Percentiles rank a stretch among this genome's conserved stretches.
Evolutionary conservation across 1,140 invertebrate species (phyloP).

Genomic region (Fopius arisanus): DNA sequence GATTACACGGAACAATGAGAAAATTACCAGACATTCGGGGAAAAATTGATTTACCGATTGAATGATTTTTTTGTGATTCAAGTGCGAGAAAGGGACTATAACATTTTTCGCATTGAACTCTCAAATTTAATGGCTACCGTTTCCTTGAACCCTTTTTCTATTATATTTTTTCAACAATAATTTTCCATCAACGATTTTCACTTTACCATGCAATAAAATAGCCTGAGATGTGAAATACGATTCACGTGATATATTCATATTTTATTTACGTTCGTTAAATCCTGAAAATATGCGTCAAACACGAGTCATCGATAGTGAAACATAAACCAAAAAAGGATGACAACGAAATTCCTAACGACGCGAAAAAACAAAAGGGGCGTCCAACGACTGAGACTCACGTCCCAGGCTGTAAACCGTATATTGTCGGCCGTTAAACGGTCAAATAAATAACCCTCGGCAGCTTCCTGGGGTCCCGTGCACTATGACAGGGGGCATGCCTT

Average conservation of each 20-base stretch:
- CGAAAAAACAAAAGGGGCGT: constrained; percentile 7
- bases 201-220: background rate
- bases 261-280: constrained; percentile 2
- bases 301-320: constrained; percentile 3
- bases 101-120: no score
- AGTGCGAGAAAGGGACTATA: background rate
- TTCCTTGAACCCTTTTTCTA: background rate
- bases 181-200: background rate
- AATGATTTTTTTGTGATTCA: background rate
- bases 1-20: background rate
- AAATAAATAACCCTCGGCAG: constrained; percentile 44
- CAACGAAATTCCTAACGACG: constrained; percentile 3
- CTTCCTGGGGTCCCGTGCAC: constrained; percentile 32
- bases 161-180: background rate
- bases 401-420: constrained; percentile 31
- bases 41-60: background rate
- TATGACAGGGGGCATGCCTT: constrained; percentile 36
- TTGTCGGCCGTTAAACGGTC: constrained; percentile 39
- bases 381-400: constrained; percentile 2
- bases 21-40: no score
- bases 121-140: no score
- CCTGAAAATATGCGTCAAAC: background rate
- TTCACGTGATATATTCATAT: background rate
- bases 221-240: background rate
- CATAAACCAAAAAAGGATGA: background rate